Evolutionary conservation across 1,140 invertebrate species (phyloP), one percentile per base, ranked within the genome.

Genomic region (Lasaia peninsularis): DNA sequence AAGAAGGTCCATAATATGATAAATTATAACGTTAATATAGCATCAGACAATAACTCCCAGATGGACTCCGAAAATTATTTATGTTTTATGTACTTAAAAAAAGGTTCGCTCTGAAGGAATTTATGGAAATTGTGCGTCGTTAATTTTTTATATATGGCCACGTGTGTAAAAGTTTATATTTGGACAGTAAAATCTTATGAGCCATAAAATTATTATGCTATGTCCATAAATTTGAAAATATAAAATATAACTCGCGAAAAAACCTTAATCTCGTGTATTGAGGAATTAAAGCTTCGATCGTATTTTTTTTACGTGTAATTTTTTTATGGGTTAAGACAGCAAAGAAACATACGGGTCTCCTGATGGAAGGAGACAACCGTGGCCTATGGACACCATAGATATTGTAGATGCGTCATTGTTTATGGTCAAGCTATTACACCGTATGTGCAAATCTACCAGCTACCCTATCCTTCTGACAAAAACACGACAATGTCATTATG

Each of bases 151-250:
- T 37, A 37, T 37, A 14, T 37, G 34, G 14, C n/a, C 14, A 14
- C n/a, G 34, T 37, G 14, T 37, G 34, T n/a, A 14, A 37, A 37
- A 37, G 34, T 37, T 37, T 37, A 37, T 37, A 37, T 37, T 37
- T 37, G n/a, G 34, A 40, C 35, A 40, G 35, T 40, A 40, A 40
- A 40, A 40, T 16, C 35, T 40, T 40, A 40, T 40, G 35, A 40
- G 35, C 35, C 16, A 40, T 40, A 40, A 40, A 40, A 40, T 40
- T 40, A 40, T 40, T 40, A 40, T 40, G 35, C 35, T 9, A 16
- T 40, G 35, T 40, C 35, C 35, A 16, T 40, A 16, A 40, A 7
- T 40, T 40, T 40, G 5, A 40, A 12, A 40, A 40, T 40, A 35
- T 35, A 35, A 35, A 35, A 40, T 40, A 16, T 40, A 8, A 40